Base-by-base conservation (phyloP, 2,113 vertebrate species). In the Condylura cristata region DNA sequence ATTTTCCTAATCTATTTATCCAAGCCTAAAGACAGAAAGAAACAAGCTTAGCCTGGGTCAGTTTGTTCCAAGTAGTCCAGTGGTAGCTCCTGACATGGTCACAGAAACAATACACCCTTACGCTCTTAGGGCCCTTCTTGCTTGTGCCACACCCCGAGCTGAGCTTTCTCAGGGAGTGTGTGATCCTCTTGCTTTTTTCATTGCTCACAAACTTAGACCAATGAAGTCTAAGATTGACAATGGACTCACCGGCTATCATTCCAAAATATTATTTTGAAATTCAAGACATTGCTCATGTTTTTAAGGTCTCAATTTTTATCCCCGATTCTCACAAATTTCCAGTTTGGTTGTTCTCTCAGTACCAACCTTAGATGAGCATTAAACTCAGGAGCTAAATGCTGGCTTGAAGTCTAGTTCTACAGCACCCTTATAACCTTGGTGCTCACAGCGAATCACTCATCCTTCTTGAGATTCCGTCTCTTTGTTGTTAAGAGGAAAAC, bases 261-360 rank as follows among this genome's bases (percentile, higher is more conserved):
- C 44, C 61, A 86, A 53, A 94, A 34, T 44, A 28, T 37, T 94
- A 11, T 58, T 74, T 61, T 61, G 87, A 16, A 85, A 96, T 32
- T 63, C 8, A 56, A 37, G 41, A n/a, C 24, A 26, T 70, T 79
- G 24, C 53, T 72, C 22, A 41, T 58, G 13, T 75, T 95, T 93
- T 60, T 24, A 39, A 41, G 65, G 24, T 17, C 5, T 68, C 48
- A 60, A 34, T 30, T 75, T 89, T 89, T 37, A 46, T 66, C 56
- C 46, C 17, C 18, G 13, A 46, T 87, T 90, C 65, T 84, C 22
- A 82, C 17, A 82, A 89, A 51, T 53, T 76, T 32, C 39, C 14
- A 0, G 5, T 46, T 68, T 83, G 37, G 26, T 70, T 46, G 18
- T 56, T 53, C 10, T 86, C 32, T 71, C 26, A 46, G 20, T 66